Conservation (phyloP, 2,113 vertebrate genomes). For the Pelusios castaneus region DNA sequence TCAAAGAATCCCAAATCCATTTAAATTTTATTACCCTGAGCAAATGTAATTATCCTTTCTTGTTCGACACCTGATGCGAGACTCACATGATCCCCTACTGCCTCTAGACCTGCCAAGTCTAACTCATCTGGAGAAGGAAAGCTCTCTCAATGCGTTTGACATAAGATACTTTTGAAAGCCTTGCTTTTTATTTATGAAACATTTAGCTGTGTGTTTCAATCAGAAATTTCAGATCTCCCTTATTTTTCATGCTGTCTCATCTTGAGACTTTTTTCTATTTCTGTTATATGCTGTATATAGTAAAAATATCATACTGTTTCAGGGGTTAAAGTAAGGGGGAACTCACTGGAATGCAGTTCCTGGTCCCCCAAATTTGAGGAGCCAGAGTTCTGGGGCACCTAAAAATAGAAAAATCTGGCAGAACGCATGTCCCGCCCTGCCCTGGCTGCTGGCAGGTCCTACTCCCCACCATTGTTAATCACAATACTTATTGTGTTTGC, state of each 20-base stretch:
- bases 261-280: neutral
- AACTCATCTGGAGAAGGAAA: neutral
- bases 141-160: accelerated
- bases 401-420: too few species aligned
- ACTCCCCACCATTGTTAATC: too few species aligned
- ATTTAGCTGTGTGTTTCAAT: neutral
- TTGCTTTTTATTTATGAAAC: neutral
- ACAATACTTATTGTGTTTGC: too few species aligned
- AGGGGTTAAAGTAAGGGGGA: too few species aligned
- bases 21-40: neutral
- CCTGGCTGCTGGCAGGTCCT: too few species aligned
- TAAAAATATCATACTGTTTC: neutral
- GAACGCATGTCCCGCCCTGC: too few species aligned
- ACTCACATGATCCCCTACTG: neutral
- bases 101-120: neutral
- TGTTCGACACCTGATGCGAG: neutral
- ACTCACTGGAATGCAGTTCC: too few species aligned
- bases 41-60: neutral
- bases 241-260: neutral
- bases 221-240: neutral
- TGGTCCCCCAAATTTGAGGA: too few species aligned
- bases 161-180: neutral
- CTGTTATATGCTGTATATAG: accelerated
- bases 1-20: neutral
- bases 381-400: too few species aligned